Base-by-base conservation (phyloP, 37 sponge, comb jelly and placozoan genomes). In the Spongia lamella region DNA sequence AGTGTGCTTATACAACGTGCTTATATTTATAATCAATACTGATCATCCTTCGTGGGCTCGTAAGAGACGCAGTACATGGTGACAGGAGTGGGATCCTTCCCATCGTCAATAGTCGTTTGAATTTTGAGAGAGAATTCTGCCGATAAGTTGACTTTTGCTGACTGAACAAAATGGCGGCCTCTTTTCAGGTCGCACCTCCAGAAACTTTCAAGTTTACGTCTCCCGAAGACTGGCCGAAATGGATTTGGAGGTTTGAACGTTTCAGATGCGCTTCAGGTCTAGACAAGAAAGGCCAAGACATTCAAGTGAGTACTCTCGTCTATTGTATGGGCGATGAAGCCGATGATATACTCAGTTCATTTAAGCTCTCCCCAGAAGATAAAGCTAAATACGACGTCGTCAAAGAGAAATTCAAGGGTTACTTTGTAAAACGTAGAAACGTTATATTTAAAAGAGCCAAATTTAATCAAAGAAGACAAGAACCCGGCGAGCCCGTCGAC, bases 391-490 rank as follows among this genome's bases (percentile, higher is more conserved):
- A 65, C 36, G 67, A 33, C 21, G 22, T 6, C 22, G 67, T 65
- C 67, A 22, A 27, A 37, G 29, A 33, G 21, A 33, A 65, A 37
- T 65, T 65, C 67, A 4, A 65, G 22, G 29, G 22, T 33, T 3
- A 65, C 29, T 65, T 65, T 37, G 67, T 37, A 22, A 65, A 65
- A 65, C 21, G 38, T 22, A 33, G 67, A 33, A 65, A 65, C 29
- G 67, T 65, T 22, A 65, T 65, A 33, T 65, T 6, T n/a, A n/a
- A n/a, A n/a, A n/a, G n/a, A n/a, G n/a, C n/a, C n/a, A n/a, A n/a
- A n/a, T n/a, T n/a, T n/a, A 64, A 64, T 27, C 11, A 64, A 34
- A 30, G 66, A 21, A 34, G 22, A 21, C 66, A 64, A 34, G 37
- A 64, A 21, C 33, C 22, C 22, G 66, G 66, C 25, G 66, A 64